Evolutionary conservation across 2,888 invertebrate species (phyloP), one percentile per base, ranked within the genome.

Genomic region (Chromoteleia sp.): DNA sequence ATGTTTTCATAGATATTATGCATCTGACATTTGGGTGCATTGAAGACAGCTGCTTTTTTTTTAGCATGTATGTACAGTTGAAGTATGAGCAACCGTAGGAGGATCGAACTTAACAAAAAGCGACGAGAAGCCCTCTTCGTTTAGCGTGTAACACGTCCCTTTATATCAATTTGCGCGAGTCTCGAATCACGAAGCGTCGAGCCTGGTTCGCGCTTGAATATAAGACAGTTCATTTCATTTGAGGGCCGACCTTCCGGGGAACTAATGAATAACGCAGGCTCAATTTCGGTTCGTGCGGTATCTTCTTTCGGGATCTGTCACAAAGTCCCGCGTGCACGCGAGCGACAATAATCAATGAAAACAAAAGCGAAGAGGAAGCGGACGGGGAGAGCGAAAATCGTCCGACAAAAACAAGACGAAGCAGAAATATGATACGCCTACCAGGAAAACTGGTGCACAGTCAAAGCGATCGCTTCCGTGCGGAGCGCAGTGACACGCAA

Each of bases 291-390:
- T 36, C 36, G 48, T 50, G 50, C 33, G 25, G 21, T 65, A 65
- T 52, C 52, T 39, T 36, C 39, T 52, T 59, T 25, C 61, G 25
- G 29, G 65, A 52, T 52, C 52, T 52, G 50, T 50, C 65, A 33
- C 39, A 52, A 65, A 52, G 39, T 25, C n/a, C 3, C 39, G 33
- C 21, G 12, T 14, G 52, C 65, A 65, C 52, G 65, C 52, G 39
- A 39, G 39, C 36, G 45, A 50, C 25, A 52, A 48, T 39, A 36
- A 63, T 58, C 63, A 39, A 15, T 17, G 15, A 52, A 39, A 65
- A 48, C 33, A 50, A 50, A 50, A 50, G 29, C 19, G 15, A 36
- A 50, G 30, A 45, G 19, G 50, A 21, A 14, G n/a, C n/a, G n/a
- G n/a, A n/a, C n/a, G n/a, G n/a, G n/a, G n/a, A n/a, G n/a, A n/a